Evolutionary conservation across 1,140 invertebrate genomes (phyloP).

Genomic region (Aphelinus atriplicis): DNA sequence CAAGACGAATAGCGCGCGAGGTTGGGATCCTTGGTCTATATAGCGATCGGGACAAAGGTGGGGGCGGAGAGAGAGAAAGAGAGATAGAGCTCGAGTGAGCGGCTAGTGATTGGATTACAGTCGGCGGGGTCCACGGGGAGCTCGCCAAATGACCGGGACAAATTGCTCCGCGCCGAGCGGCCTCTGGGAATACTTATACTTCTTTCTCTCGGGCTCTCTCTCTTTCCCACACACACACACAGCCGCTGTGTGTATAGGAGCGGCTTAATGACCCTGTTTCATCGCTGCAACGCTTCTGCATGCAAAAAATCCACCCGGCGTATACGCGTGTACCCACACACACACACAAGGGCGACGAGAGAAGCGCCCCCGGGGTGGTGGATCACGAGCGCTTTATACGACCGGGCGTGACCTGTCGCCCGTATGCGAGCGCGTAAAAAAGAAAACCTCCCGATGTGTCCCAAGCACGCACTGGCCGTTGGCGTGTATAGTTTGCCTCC

Average conservation of each 20-base stretch:
- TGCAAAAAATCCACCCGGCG: no score
- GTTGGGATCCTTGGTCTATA: slow-evolving; percentile 7
- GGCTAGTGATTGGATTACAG: slow-evolving; percentile 69
- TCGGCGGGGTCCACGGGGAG: slow-evolving; percentile 64
- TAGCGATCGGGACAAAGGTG: slow-evolving; percentile 29
- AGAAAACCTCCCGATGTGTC: no score
- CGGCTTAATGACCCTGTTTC: slow-evolving; percentile 38
- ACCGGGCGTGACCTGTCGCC: no score
- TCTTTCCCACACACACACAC: background rate
- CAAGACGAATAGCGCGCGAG: no score
- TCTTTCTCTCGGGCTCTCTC: background rate
- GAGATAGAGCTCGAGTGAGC: slow-evolving; percentile 52
- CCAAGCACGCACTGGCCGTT: no score
- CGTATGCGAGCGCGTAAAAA: no score
- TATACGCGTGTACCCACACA: background rate
- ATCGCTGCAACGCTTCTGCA: background rate
- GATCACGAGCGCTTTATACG: background rate
- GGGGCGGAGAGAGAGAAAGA: slow-evolving; percentile 40
- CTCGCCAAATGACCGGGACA: slow-evolving; percentile 68
- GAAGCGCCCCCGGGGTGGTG: background rate
- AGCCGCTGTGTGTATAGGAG: slow-evolving; percentile 1
- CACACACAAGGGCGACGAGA: background rate
- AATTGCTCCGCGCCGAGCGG: slow-evolving; percentile 61
- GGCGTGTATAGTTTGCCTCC: no score
- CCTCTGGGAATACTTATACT: slow-evolving; percentile 65